Evolutionary conservation across 2,888 invertebrate genomes (phyloP).

Genomic region (Deilephila elpenor): DNA sequence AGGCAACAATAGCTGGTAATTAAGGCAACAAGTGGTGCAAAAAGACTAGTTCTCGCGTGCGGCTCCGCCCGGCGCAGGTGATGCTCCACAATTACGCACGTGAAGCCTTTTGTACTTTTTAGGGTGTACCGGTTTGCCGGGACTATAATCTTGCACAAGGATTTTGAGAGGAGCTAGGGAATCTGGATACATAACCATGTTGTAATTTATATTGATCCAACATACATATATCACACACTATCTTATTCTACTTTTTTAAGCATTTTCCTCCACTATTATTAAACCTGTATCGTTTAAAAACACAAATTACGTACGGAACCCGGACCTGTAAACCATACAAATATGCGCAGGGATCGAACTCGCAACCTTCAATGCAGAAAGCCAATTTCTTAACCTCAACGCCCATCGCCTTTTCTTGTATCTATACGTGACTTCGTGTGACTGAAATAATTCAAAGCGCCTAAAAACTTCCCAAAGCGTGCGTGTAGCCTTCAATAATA

Average conservation of each 20-base stretch:
- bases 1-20: slow-evolving; percentile 11
- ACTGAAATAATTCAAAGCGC: background rate
- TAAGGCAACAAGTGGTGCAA: background rate
- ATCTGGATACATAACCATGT: no score
- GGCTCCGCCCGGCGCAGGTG: slow-evolving; percentile 14
- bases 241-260: no score
- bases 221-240: no score
- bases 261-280: no score
- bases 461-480: background rate
- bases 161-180: background rate
- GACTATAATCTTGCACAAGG: background rate
- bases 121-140: slow-evolving; percentile 5
- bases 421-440: background rate
- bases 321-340: no score
- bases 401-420: no score
- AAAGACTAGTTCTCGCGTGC: slow-evolving; percentile 16
- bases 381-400: no score
- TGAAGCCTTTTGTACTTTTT: slow-evolving; percentile 6
- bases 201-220: no score
- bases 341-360: no score
- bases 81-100: slow-evolving; percentile 16
- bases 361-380: no score
- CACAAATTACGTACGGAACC: no score
- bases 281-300: no score
- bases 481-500: slow-evolving; percentile 36